Percentiles rank a stretch among this genome's conserved stretches.
Conservation (phyloP, 2,113 vertebrate genomes). For the Halichoeres trimaculatus region DNA sequence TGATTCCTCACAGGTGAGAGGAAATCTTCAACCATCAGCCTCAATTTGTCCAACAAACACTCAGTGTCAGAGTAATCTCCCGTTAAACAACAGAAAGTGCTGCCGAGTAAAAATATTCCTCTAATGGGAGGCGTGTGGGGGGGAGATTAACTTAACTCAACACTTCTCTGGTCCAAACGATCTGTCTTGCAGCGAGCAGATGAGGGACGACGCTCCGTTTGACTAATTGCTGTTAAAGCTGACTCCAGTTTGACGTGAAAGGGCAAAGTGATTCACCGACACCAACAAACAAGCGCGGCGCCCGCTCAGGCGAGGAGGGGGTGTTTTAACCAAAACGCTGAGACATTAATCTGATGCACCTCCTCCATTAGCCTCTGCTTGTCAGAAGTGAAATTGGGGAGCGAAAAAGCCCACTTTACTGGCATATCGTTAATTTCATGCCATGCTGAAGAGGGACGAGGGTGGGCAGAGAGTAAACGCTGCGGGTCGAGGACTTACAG, state of each 20-base stretch:
- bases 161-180: conserved; percentile 35
- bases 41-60: conserved; percentile 13
- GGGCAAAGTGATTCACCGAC: conserved; percentile 56
- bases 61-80: conserved; percentile 7
- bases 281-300: conserved; percentile 54
- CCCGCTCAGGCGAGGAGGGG: conserved; percentile 43
- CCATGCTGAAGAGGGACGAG: conserved; percentile 50
- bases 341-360: conserved; percentile 56
- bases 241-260: conserved; percentile 37
- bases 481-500: conserved; percentile 52
- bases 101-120: conserved; percentile 18
- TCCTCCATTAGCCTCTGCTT: conserved; percentile 61
- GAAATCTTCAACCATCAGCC: not conserved
- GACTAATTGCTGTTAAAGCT: conserved; percentile 60
- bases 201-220: conserved; percentile 15
- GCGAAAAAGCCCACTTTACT: conserved; percentile 36
- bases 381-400: conserved; percentile 50
- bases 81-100: conserved; percentile 24
- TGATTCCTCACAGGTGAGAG: not conserved
- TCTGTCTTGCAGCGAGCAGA: conserved; percentile 20
- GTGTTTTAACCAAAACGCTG: conserved; percentile 47
- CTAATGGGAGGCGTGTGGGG: conserved; percentile 22
- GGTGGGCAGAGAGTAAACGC: conserved; percentile 45
- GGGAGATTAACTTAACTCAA: conserved; percentile 26
- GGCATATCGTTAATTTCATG: conserved; percentile 59